Evolutionary conservation across 2,113 vertebrate species (phyloP), one percentile per base, ranked within the genome.

Genomic region (Oplegnathus fasciatus): DNA sequence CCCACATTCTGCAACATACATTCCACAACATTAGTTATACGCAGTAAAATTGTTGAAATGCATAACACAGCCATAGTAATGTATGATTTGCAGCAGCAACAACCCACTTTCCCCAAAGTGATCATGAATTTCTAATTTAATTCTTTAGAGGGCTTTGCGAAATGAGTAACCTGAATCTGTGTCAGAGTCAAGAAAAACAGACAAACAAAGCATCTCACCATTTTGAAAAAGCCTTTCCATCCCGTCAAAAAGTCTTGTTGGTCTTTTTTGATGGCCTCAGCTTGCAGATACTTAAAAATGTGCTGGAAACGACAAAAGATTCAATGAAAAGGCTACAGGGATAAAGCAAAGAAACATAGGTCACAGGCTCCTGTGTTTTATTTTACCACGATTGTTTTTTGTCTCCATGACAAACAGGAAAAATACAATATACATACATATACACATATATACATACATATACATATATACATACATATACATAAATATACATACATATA

Each of bases 221-320:
- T 98, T 94, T 98, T 97, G 93, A 98, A 98, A 90, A 95, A 96
- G 90, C 97, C 97, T 93, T 96, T 97, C 97, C 97, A 98, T 64
- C 96, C 96, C 6, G 93, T 95, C 80, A 96, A 90, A 92, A 97
- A 98, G 87, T 97, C 96, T n/a, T 89, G 94, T 71, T 96, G 95
- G 67, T 97, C 96, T 91, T 97, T 98, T 92, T 97, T 97, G 78
- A 97, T 93, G 26, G 97, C 97, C 89, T 98, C 97, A 14, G 97
- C 97, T 94, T 97, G 97, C 52, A 98, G 95, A 86, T 98, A 98
- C 90, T 97, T 97, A 90, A 95, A 96, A 96, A 98, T 98, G 95
- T 98, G 97, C 97, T 97, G 83, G 0, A 78, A 86, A 37, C 2
- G 32, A 70, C 22, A 66, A 68, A 42, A 48, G 6, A 1, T 2